Conservation (phyloP, 2,888 invertebrate species). For the Lasiommata megera region DNA sequence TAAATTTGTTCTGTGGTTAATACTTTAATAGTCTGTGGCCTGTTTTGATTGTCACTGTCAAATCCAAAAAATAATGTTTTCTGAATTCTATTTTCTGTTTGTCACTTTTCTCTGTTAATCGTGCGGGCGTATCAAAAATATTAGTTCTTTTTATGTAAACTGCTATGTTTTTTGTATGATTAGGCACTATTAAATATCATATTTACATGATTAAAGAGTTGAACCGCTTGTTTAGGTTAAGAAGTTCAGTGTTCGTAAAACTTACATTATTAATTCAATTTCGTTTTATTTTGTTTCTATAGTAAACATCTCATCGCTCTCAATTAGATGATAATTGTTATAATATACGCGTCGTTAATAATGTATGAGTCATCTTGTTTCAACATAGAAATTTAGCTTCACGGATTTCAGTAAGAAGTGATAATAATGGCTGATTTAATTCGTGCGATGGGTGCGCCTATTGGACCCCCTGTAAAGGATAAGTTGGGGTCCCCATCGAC, state of each 20-base stretch:
- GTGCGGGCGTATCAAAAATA: conserved; percentile 49
- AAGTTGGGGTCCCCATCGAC: conserved; percentile 92
- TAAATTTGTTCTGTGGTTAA: too few relatives aligned
- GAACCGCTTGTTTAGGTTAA: neutral
- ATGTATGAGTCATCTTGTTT: conserved; percentile 53
- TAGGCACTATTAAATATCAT: neutral
- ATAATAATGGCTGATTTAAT: conserved; percentile 86
- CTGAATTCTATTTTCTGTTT: conserved; percentile 26
- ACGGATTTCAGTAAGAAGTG: conserved; percentile 27
- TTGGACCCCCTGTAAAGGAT: conserved; percentile 85
- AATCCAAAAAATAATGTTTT: neutral
- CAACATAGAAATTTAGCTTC: conserved; percentile 17
- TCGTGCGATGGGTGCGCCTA: conserved; percentile 84
- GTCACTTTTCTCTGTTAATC: conserved; percentile 36
- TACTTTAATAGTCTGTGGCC: too few relatives aligned
- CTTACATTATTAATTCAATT: conserved; percentile 1
- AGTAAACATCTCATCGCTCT: conserved; percentile 47
- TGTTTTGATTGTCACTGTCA: neutral
- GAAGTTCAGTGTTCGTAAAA: neutral
- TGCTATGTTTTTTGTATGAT: conserved; percentile 11
- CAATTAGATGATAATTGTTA: too few relatives aligned
- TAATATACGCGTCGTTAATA: conserved; percentile 40
- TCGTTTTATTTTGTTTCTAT: conserved; percentile 27
- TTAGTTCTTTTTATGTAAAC: conserved; percentile 8
- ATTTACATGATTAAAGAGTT: neutral